phyloP scores from a whole-genome alignment of 1,140 invertebrate genomes.

The Drosophila novamexicana region DNA sequence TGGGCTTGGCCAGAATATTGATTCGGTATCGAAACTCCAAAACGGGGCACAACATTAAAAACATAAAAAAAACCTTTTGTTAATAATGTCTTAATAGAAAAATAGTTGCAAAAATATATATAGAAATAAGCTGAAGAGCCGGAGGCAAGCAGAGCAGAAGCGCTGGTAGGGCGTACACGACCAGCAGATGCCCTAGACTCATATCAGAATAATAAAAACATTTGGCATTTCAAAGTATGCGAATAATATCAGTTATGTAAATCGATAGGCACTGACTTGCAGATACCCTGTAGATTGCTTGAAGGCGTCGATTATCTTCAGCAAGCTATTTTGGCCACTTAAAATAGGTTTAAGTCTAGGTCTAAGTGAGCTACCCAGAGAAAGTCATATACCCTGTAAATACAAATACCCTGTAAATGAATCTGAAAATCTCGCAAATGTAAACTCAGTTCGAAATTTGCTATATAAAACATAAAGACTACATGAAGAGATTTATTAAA shows the following conservation, averaged over 20 bases:
- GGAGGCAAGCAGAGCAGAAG: constrained; percentile 8
- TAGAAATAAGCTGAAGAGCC: background rate
- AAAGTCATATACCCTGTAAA: too few species aligned
- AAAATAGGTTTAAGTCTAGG: too few species aligned
- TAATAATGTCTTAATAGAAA: constrained; percentile 77
- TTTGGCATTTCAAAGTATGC: too few species aligned
- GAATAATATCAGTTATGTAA: too few species aligned
- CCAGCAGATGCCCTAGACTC: background rate
- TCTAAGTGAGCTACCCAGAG: too few species aligned
- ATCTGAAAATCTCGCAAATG: too few species aligned
- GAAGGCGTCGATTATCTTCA: background rate
- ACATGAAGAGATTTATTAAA: background rate
- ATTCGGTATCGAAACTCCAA: background rate
- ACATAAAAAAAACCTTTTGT: constrained; percentile 47
- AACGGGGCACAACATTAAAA: constrained; percentile 6
- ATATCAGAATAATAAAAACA: too few species aligned
- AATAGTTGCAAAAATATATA: constrained; percentile 33
- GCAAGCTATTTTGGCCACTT: too few species aligned
- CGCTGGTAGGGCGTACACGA: too few species aligned
- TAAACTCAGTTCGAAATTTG: too few species aligned
- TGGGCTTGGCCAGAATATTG: constrained; percentile 17
- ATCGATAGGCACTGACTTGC: background rate
- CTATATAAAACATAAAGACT: too few species aligned
- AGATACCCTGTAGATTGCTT: background rate
- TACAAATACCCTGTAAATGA: too few species aligned